phyloP scores from a whole-genome alignment of 1,140 invertebrate species.

The Trichogramma pretiosum region DNA sequence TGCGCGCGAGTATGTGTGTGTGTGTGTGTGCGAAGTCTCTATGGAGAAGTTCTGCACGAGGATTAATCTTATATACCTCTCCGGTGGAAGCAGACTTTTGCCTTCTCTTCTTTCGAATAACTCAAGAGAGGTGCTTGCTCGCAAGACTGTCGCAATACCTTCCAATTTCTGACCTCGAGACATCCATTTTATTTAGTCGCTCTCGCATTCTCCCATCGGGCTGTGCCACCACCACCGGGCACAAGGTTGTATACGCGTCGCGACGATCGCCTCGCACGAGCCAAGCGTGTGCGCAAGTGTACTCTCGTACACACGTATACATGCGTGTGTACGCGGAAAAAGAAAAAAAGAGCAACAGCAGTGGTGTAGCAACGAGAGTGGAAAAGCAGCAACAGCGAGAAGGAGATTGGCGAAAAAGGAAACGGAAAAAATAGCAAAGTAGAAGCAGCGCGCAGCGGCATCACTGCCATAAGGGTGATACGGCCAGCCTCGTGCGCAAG shows the following conservation, averaged over 20 bases:
- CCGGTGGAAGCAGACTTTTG: constrained; percentile 12
- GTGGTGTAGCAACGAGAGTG: no score
- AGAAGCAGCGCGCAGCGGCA: constrained; percentile 5
- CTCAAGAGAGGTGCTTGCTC: no score
- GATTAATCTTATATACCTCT: constrained; percentile 7
- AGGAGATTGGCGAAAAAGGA: constrained; percentile 15
- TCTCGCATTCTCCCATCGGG: no score
- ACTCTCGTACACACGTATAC: not conserved
- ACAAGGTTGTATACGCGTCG: no score
- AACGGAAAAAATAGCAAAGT: constrained; percentile 19
- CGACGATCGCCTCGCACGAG: no score
- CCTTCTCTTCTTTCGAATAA: constrained; percentile 17
- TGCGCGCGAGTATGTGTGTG: not conserved
- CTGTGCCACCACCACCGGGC: no score
- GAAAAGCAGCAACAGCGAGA: constrained; percentile 7
- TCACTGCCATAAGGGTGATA: not conserved
- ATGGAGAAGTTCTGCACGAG: constrained; percentile 7
- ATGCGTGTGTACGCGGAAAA: not conserved
- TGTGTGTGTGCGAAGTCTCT: constrained; percentile 3
- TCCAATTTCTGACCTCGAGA: constrained; percentile 38
- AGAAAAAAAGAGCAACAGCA: no score
- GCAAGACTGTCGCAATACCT: constrained; percentile 34
- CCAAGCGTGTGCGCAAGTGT: no score
- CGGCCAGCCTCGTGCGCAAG: no score
- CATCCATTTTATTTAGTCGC: constrained; percentile 45